Evolutionary conservation across 2,888 invertebrate genomes (phyloP).

Genomic region (Apamea monoglypha): DNA sequence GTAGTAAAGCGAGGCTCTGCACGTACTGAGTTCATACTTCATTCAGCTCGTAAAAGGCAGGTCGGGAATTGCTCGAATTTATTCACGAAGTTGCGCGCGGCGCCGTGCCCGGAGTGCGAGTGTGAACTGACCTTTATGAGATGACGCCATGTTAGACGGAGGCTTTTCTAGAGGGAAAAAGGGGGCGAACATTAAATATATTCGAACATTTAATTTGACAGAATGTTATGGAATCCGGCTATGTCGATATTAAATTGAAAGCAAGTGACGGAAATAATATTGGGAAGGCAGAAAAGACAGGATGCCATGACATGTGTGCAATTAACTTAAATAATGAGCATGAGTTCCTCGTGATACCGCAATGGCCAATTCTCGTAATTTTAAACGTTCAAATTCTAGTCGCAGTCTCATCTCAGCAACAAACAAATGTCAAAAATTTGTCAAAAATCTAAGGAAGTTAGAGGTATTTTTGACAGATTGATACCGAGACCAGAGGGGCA

Average conservation of each 20-base stretch:
- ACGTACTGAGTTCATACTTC: conserved; percentile 82
- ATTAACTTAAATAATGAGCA: neutral
- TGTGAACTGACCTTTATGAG: conserved; percentile 67
- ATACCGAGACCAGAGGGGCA: too few species aligned
- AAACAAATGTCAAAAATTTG: neutral
- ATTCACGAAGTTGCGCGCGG: conserved; percentile 74
- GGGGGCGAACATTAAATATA: too few species aligned
- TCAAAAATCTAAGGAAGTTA: neutral
- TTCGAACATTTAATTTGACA: conserved; percentile 57
- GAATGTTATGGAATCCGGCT: conserved; percentile 19
- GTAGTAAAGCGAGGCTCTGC: conserved; percentile 79
- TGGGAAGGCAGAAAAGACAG: neutral
- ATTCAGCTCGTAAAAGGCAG: conserved; percentile 81
- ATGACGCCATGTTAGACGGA: conserved; percentile 51
- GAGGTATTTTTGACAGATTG: neutral
- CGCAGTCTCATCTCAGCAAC: neutral
- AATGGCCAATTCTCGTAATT: too few species aligned
- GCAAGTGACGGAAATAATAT: neutral
- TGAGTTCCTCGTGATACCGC: neutral
- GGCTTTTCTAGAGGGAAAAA: conserved; percentile 38
- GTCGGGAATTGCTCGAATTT: conserved; percentile 81
- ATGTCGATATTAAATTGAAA: conserved; percentile 6
- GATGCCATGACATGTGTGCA: neutral
- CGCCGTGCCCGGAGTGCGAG: conserved; percentile 62
- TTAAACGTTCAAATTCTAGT: neutral